Evolutionary conservation across 2,113 vertebrate species (phyloP), one percentile per base, ranked within the genome.

Genomic region (Heterocephalus glaber): DNA sequence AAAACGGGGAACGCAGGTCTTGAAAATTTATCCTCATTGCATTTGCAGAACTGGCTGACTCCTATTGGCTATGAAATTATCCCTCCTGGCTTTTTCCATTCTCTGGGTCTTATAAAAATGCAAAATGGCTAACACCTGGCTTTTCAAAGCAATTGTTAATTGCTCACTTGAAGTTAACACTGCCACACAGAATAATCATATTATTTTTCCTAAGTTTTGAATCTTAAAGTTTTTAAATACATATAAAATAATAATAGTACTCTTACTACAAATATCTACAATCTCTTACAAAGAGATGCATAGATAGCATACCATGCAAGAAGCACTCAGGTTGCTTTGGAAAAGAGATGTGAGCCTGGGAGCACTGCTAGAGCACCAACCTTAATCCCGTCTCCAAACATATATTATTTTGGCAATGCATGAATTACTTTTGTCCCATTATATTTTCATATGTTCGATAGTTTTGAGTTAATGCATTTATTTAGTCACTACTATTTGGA

Each of bases 81-180:
- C 77, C 52, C 63, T 95, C 9, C 83, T 90, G 90, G 87, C 52
- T 65, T 81, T 95, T 94, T 91, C 77, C 65, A 52, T 85, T 7
- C 44, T 84, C 90, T 76, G 54, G 2, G 11, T 94, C n/a, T 76
- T 63, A 85, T 65, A 94, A 90, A n/a, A 92, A 79, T 94, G 17
- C 41, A 83, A 90, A 94, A 58, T 66, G 38, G 9, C 8, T 54
- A 30, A 85, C 38, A 85, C 35, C 60, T 92, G 33, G 52, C 56
- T 85, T 96, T 96, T 90, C 44, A 87, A 97, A 61, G 38, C 8
- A 82, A 28, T 60, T 54, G 47, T 49, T 79, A 76, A 82, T 89
- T 28, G 60, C 89, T 20, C 5, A 63, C 35, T 84, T 92, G 47
- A 89, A 94, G 86, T 94, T 83, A 95, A 86, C 79, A 12, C 16